A percentile compares a stretch with the other conserved stretches of the same genome.
Evolutionary conservation across 2,888 invertebrate species (phyloP).

Genomic region (Lamellibrachia satsuma): DNA sequence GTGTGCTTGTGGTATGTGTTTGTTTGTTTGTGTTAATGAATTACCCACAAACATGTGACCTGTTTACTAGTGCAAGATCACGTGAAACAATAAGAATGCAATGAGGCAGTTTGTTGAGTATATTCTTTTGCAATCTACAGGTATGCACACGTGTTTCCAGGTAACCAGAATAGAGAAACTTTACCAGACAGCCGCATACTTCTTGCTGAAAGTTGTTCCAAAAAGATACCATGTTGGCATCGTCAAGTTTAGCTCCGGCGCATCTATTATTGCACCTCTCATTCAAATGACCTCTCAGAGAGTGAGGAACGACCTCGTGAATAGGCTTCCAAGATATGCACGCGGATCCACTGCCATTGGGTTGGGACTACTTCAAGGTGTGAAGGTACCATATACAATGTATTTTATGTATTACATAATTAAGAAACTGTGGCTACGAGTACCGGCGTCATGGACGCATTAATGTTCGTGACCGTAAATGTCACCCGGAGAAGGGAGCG

Average conservation of each 20-base stretch:
- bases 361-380: neutral
- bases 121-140: neutral
- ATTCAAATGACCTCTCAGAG: neutral
- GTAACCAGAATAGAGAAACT: neutral
- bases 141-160: neutral
- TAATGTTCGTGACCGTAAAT: too few species aligned
- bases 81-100: neutral
- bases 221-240: neutral
- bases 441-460: too few species aligned
- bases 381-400: neutral
- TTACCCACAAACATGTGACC: too few species aligned
- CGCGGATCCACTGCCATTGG: neutral
- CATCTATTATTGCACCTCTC: neutral
- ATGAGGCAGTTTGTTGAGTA: neutral
- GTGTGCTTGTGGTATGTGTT: too few species aligned
- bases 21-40: too few species aligned
- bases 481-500: too few species aligned
- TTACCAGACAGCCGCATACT: neutral
- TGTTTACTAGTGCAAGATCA: too few species aligned
- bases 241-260: neutral
- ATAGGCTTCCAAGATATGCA: neutral
- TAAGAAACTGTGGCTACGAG: too few species aligned
- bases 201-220: conserved; percentile 9
- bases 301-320: neutral
- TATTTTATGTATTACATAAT: neutral